Base-by-base conservation (phyloP, 2,113 vertebrate species). In the Okapia johnstoni region DNA sequence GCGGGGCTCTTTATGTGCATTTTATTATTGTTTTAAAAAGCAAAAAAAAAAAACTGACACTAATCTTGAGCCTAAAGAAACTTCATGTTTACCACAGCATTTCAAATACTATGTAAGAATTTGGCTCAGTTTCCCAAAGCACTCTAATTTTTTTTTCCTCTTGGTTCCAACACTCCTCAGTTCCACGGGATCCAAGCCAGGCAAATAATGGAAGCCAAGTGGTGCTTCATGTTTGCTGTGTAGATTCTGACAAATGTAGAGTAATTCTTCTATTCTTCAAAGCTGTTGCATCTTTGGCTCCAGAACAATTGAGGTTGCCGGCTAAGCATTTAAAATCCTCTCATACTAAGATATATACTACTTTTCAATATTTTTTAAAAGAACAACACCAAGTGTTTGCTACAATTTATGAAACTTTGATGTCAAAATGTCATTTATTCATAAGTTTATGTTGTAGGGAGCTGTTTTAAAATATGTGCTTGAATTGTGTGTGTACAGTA, bases 71-170 rank as follows among this genome's bases (percentile, higher is more conserved):
- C 88, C 76, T 70, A 90, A 50, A 95, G 61, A 95, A 97, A 97
- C 98, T 96, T 48, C 50, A 5, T 73, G 88, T 21, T 96, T 95
- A 85, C 85, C 97, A 96, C 92, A 97, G 98, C 96, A 97, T 98
- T 98, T 98, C 97, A 97, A 94, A 98, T 98, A 97, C 98, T 97
- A 96, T 97, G 96, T 97, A 98, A 97, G 95, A 54, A 94, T 98
- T 98, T 98, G 98, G 98, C 98, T 98, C 96, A 96, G 96, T 86
- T 92, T 98, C 96, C 95, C 93, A 58, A 90, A 98, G 96, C 90
- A 1, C 84, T 97, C 26, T 43, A 7, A 60, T 88, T 73, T 90
- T 93, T 70, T 73, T 97, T 77, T 21, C 96, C 96, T 25, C 91
- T 96, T 83, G 88, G 96, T 98, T 98, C 94, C 97, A 96, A 36